Evolutionary conservation across 1,140 invertebrate genomes (phyloP), one percentile per base, ranked within the genome.

Genomic region (Hermetia illucens): DNA sequence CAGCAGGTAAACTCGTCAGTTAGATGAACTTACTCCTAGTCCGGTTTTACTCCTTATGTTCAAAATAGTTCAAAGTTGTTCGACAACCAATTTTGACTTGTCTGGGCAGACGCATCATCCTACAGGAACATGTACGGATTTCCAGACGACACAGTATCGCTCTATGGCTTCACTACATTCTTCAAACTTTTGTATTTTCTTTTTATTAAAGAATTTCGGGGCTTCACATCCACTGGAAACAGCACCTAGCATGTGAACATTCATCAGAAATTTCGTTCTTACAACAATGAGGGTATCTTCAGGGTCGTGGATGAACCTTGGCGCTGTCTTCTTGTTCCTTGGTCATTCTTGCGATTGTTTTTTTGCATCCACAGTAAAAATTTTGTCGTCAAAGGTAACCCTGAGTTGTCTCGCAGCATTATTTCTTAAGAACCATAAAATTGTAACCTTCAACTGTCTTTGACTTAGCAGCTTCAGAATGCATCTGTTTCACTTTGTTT

Each of bases 161-260:
- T 64, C 17, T 63, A 61, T 44, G 55, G 62, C 30, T 48, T 64
- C 10, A 64, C 54, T 40, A 53, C 62, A n/a, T 44, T 38, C 5
- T 36, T 45, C 19, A 50, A 60, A 25, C 4, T 30, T 5, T 16
- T 16, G 29, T 16, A 30, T 13, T 3, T 30, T 13, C 13, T 30
- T 30, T 30, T 16, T 13, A 13, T 16, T 30, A 13, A 30, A n/a
- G 10, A 30, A n/a, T 5, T n/a, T 16, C 10, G 29, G 17, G 17
- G 17, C 4, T 30, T 10, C 29, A 30, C 13, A 30, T 30, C 29
- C 13, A 30, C 29, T 30, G 29, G 29, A 30, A 12, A 30, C 29
- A 3, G 29, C 17, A 30, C 13, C 17, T 30, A 16, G n/a, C 3
- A 30, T 13, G n/a, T 13, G 3, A 13, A 5, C 29, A 30, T 13